Percentiles rank a stretch among this genome's conserved stretches.
phyloP scores from a whole-genome alignment of 2,888 invertebrate genomes.

The Synergus laeviventris region DNA sequence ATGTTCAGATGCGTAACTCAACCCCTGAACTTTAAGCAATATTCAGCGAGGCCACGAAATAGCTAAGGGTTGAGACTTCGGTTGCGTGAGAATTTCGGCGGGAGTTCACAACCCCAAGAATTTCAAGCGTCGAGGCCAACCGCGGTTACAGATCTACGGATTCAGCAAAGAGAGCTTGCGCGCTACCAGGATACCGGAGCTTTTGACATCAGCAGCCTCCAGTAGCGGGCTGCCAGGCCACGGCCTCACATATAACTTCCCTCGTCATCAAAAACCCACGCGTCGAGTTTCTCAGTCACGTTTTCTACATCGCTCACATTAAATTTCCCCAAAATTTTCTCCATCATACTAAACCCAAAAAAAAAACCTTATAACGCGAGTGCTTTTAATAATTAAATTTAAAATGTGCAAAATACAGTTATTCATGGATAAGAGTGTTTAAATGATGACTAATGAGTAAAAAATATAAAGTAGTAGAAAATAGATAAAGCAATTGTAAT shows the following conservation, averaged over 20 bases:
- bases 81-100: slow-evolving; percentile 27
- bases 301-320: not conserved
- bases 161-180: slow-evolving; percentile 43
- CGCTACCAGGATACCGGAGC: slow-evolving; percentile 32
- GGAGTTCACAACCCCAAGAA: slow-evolving; percentile 25
- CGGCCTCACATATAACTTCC: slow-evolving; percentile 14
- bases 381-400: not conserved
- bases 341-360: not conserved
- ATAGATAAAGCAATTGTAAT: not conserved
- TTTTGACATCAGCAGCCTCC: slow-evolving; percentile 38
- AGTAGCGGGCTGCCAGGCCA: slow-evolving; percentile 43
- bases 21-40: not conserved
- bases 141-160: slow-evolving; percentile 20
- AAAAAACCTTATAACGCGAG: not conserved
- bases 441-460: not conserved
- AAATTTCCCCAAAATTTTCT: not conserved
- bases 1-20: not conserved
- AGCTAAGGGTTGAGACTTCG: not conserved
- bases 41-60: slow-evolving; percentile 4
- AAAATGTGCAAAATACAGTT: not conserved
- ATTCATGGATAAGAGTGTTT: not conserved
- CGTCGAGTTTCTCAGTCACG: slow-evolving; percentile 15
- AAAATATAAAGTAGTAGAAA: not conserved
- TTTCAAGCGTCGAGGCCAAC: slow-evolving; percentile 15
- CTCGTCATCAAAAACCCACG: not conserved